Evolutionary conservation across 30 jellyfish, hydroid and myxozoan genomes (phyloP).

Genomic region (Morbakka virulenta): DNA sequence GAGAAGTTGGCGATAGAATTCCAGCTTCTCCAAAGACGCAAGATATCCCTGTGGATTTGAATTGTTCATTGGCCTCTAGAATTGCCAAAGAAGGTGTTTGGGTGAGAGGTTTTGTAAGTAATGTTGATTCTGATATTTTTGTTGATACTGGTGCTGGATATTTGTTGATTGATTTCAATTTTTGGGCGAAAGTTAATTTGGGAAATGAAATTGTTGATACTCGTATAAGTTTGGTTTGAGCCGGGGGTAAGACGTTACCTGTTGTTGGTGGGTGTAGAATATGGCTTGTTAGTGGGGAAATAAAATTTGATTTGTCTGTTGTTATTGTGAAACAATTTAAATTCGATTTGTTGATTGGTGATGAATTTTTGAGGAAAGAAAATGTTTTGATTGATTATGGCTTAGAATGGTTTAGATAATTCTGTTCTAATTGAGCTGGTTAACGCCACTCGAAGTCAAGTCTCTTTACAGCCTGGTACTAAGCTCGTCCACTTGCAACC

Average conservation of each 20-base stretch:
- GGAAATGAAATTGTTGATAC: constrained; percentile 5
- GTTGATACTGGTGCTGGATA: constrained; percentile 28
- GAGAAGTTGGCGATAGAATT: neutral
- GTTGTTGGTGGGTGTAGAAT: constrained; percentile 24
- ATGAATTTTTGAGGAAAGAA: constrained; percentile 42
- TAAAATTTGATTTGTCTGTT: neutral
- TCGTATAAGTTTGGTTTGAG: constrained; percentile 5
- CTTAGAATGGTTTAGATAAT: constrained; percentile 11
- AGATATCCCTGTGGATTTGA: constrained; percentile 33
- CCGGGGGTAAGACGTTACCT: constrained; percentile 1
- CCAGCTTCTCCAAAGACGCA: neutral
- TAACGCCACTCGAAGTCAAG: constrained; percentile 50
- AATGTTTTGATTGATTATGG: constrained; percentile 49
- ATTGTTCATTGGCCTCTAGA: constrained; percentile 17
- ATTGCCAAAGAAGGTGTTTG: constrained; percentile 38
- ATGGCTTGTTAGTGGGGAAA: neutral
- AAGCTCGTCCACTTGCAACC: constrained; percentile 51
- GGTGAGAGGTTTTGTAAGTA: constrained; percentile 19
- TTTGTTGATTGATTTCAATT: constrained; percentile 13
- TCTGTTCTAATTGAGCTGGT: constrained; percentile 51
- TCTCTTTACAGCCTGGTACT: constrained; percentile 59
- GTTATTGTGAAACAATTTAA: constrained; percentile 12
- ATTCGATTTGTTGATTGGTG: constrained; percentile 39
- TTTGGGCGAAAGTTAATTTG: constrained; percentile 8
- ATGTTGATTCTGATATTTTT: constrained; percentile 26